These are phyloP conservation scores for Seladonia tumulorum DNA, from an alignment of 2,888 invertebrate genomes.

Conservation along the genomic window DNA sequence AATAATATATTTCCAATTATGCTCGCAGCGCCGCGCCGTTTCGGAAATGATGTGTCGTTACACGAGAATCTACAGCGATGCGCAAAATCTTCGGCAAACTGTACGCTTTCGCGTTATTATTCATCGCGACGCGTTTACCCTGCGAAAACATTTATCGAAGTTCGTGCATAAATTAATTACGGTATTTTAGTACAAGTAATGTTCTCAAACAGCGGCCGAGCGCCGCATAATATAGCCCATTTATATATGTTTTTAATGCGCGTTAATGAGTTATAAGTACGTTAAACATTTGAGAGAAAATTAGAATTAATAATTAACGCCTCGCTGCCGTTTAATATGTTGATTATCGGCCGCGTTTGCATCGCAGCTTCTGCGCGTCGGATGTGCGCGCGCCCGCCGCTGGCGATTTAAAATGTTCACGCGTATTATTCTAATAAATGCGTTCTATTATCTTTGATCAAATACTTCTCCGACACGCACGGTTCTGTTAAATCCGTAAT, in stretches of 20 bases:
- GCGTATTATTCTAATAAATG: background rate
- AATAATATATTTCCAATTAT: background rate
- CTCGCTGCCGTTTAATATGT: slow-evolving; percentile 51
- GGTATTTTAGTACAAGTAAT: slow-evolving; percentile 50
- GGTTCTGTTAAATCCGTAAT: too few relatives aligned
- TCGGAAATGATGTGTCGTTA: background rate
- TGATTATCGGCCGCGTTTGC: slow-evolving; percentile 41
- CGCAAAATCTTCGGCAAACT: slow-evolving; percentile 43
- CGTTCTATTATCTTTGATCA: background rate
- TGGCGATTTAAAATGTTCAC: slow-evolving; percentile 3
- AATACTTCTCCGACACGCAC: too few relatives aligned
- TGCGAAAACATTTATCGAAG: slow-evolving; percentile 58
- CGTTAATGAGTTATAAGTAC: slow-evolving; percentile 59
- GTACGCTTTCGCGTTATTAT: slow-evolving; percentile 40
- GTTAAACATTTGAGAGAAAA: slow-evolving; percentile 59
- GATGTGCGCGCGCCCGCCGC: background rate
- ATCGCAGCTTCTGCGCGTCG: slow-evolving; percentile 23
- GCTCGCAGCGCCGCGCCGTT: background rate
- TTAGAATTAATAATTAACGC: slow-evolving; percentile 63
- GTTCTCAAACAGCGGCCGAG: slow-evolving; percentile 51
- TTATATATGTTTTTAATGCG: slow-evolving; percentile 58
- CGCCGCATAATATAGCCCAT: slow-evolving; percentile 39
- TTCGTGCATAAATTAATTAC: slow-evolving; percentile 61
- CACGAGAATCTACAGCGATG: slow-evolving; percentile 30
- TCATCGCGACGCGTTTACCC: slow-evolving; percentile 40